Percentiles rank a stretch among this genome's conserved stretches.
Conservation (phyloP, 2,888 invertebrate genomes). For the Ecliptopera silaceata region DNA sequence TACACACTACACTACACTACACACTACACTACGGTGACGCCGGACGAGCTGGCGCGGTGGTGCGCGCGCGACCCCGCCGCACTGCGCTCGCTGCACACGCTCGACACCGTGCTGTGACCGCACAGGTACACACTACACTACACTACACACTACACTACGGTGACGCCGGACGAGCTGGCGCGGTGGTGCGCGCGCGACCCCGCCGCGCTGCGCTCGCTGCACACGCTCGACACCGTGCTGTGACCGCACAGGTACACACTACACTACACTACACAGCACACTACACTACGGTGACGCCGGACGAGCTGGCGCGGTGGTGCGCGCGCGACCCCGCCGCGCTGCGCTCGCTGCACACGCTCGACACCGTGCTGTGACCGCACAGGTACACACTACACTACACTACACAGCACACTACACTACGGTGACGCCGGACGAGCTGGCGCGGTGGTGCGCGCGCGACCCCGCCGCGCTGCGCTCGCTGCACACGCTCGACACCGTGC, state of each 20-base stretch:
- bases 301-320: slow-evolving; percentile 91
- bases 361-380: slow-evolving; percentile 86
- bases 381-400: too few relatives aligned
- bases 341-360: slow-evolving; percentile 75
- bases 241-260: too few relatives aligned
- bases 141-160: too few relatives aligned
- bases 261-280: too few relatives aligned
- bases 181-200: slow-evolving; percentile 91
- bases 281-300: slow-evolving; percentile 90
- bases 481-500: slow-evolving; percentile 61
- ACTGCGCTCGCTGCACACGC: slow-evolving; percentile 81
- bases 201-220: slow-evolving; percentile 85
- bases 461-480: slow-evolving; percentile 87
- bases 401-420: too few relatives aligned
- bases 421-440: slow-evolving; percentile 91
- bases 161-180: slow-evolving; percentile 91
- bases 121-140: too few relatives aligned
- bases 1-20: too few relatives aligned
- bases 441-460: slow-evolving; percentile 90
- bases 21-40: too few relatives aligned
- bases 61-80: slow-evolving; percentile 88
- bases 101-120: slow-evolving; percentile 84
- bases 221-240: slow-evolving; percentile 74
- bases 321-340: slow-evolving; percentile 87
- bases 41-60: slow-evolving; percentile 91